These are phyloP conservation scores for Mesitornis unicolor DNA, from an alignment of 2,113 vertebrate genomes.

Conservation along the genomic window DNA sequence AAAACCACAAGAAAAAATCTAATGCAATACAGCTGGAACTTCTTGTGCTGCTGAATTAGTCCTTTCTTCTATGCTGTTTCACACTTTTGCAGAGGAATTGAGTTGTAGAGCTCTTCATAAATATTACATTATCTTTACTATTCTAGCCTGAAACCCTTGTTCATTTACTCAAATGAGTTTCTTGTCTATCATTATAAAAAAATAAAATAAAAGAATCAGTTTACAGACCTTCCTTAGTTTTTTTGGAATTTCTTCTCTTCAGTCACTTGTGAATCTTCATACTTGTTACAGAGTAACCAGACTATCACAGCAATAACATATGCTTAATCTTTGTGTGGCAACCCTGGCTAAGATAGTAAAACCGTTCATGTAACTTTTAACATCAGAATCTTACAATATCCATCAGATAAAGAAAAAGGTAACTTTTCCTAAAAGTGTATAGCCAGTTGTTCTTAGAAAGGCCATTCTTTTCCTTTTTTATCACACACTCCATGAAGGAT, in stretches of 20 bases:
- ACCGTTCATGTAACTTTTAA: background rate
- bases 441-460: background rate
- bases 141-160: background rate
- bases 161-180: background rate
- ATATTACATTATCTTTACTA: background rate
- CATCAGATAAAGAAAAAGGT: background rate
- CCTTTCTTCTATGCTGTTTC: background rate
- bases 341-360: background rate
- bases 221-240: background rate
- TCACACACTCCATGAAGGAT: background rate
- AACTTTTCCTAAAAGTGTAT: background rate
- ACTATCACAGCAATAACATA: background rate
- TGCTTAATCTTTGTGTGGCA: background rate
- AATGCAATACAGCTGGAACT: background rate
- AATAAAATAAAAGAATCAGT: background rate
- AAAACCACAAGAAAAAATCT: background rate
- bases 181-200: background rate
- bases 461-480: background rate
- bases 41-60: background rate
- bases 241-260: background rate
- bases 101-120: background rate
- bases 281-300: background rate
- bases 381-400: background rate
- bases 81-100: background rate
- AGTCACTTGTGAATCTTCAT: background rate